A percentile compares a stretch with the other conserved stretches of the same genome.
Evolutionary conservation across 2,888 invertebrate species (phyloP).

Genomic region (Agrochola circellaris): DNA sequence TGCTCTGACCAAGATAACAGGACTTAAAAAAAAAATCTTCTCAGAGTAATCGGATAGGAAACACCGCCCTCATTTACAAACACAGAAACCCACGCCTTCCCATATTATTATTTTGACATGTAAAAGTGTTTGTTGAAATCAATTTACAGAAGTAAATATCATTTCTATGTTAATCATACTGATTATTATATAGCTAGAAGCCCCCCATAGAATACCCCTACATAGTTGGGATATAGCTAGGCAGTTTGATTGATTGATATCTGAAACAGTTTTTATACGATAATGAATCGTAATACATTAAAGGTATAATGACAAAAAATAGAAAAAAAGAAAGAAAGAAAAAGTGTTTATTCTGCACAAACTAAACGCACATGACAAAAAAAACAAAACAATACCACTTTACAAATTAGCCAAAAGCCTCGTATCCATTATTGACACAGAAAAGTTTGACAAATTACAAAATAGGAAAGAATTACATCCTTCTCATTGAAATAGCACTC

Average conservation of each 20-base stretch:
- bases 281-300: background rate
- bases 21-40: background rate
- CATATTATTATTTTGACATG: background rate
- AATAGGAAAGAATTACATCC: no score
- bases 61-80: background rate
- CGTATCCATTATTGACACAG: no score
- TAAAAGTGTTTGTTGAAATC: background rate
- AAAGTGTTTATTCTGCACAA: no score
- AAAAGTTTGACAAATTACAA: no score
- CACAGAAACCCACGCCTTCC: background rate
- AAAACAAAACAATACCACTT: no score
- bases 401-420: no score
- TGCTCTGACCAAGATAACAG: background rate
- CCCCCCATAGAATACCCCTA: no score
- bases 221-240: background rate
- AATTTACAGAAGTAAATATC: background rate
- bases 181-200: background rate
- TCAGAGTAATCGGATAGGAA: background rate
- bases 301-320: no score
- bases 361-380: no score
- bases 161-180: background rate
- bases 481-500: no score
- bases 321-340: no score
- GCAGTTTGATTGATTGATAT: background rate
- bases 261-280: background rate